phyloP scores from a whole-genome alignment of 2,888 invertebrate species.

The Temnothorax unifasciatus region DNA sequence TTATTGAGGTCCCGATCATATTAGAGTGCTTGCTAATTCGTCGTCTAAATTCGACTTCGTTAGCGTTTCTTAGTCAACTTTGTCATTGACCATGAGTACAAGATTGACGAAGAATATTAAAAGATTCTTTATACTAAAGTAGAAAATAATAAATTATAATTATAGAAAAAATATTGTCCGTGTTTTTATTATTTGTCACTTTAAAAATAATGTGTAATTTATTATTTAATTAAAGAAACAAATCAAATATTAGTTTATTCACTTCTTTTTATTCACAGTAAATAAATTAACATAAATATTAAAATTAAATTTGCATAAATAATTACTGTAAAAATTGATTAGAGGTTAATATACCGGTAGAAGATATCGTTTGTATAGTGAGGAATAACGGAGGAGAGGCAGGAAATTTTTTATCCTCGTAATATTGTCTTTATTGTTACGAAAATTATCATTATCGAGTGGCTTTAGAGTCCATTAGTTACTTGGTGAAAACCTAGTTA shows the following conservation, averaged over 20 bases:
- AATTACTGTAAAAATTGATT: slow-evolving; percentile 3
- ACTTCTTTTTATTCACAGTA: not conserved
- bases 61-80: slow-evolving; percentile 46
- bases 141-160: not conserved
- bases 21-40: slow-evolving; percentile 61
- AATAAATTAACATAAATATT: not conserved
- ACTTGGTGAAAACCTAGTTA: slow-evolving; percentile 25
- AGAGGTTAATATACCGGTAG: not conserved
- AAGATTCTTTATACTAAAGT: not conserved
- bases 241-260: not conserved
- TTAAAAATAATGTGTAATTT: not conserved
- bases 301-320: not conserved
- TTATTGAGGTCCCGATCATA: slow-evolving; percentile 48
- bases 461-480: slow-evolving; percentile 37
- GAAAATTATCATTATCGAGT: slow-evolving; percentile 31
- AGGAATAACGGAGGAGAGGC: not conserved
- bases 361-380: not conserved
- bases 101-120: not conserved
- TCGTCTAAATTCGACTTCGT: slow-evolving; percentile 64
- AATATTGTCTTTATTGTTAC: slow-evolving; percentile 19
- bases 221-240: not conserved
- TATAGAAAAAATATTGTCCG: not conserved
- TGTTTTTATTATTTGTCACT: not conserved
- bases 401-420: not conserved
- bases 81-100: not conserved